These are phyloP conservation scores for Drosophila quasianomalipes DNA, from an alignment of 2,888 invertebrate genomes.

Conservation along the genomic window DNA sequence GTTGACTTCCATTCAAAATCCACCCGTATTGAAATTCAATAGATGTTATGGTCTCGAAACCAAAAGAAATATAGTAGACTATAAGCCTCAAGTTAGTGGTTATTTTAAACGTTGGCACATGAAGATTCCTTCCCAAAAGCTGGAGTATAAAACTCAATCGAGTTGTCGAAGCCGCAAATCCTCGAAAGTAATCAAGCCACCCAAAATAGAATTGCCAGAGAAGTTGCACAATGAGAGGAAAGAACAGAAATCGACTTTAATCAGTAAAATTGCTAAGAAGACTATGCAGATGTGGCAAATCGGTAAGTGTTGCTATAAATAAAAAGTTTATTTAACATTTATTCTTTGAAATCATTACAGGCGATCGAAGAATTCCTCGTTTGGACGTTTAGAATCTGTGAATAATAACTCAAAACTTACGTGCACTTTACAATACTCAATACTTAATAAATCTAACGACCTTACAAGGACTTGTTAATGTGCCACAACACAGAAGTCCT, in stretches of 20 bases:
- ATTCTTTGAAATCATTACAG: not conserved
- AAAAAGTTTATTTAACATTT: not conserved
- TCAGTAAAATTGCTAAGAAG: not conserved
- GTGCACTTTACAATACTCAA: no score
- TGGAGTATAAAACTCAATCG: not conserved
- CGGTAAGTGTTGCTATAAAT: conserved; percentile 13
- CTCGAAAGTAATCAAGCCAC: not conserved
- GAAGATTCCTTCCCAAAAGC: conserved; percentile 4
- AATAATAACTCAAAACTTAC: not conserved
- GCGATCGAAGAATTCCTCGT: conserved; percentile 8
- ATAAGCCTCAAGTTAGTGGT: conserved; percentile 1
- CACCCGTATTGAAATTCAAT: not conserved
- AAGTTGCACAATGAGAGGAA: not conserved
- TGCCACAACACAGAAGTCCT: not conserved
- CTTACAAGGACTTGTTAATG: not conserved
- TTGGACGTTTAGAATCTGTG: not conserved
- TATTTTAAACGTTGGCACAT: conserved; percentile 10
- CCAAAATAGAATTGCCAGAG: not conserved
- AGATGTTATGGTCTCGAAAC: not conserved
- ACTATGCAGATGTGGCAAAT: conserved; percentile 20
- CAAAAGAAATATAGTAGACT: not conserved
- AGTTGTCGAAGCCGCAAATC: not conserved
- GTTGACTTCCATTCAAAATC: not conserved
- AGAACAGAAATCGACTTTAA: not conserved
- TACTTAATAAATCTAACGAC: not conserved